Conservation (phyloP, 2,113 vertebrate genomes). For the Bubo scandiacus region DNA sequence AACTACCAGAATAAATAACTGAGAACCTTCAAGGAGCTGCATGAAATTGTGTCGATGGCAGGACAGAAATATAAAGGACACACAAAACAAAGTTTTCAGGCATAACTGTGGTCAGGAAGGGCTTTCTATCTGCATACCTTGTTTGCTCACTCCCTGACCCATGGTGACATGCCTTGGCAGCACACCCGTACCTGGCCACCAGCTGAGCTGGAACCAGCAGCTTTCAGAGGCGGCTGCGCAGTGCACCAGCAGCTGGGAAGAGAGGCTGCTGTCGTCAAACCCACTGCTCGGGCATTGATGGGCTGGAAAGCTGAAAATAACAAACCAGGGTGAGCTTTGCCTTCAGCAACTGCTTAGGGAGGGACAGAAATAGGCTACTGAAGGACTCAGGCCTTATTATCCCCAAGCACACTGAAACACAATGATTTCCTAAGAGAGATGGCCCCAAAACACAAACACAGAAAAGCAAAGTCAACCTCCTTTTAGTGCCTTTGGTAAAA, state of each 20-base stretch:
- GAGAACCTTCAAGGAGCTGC: background rate
- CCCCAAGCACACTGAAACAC: background rate
- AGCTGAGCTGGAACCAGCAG: background rate
- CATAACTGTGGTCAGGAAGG: background rate
- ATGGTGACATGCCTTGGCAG: background rate
- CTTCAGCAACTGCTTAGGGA: background rate
- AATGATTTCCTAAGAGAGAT: background rate
- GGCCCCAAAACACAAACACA: background rate
- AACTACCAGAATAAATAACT: background rate
- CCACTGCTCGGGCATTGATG: fast-evolving
- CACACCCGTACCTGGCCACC: background rate
- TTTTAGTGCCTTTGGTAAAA: background rate
- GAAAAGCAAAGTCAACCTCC: background rate
- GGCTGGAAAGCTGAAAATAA: background rate
- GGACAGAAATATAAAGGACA: background rate
- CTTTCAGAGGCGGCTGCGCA: fast-evolving
- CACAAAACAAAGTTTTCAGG: background rate
- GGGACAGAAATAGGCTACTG: background rate
- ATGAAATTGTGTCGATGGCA: background rate
- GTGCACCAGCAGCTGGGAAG: background rate
- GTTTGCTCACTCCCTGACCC: background rate
- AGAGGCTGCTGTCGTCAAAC: background rate
- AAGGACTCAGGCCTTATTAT: background rate
- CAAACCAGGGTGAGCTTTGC: background rate
- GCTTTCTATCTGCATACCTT: background rate